Base-by-base conservation (phyloP, 2,797 vertebrate genomes). In the Sebastes goodei region DNA sequence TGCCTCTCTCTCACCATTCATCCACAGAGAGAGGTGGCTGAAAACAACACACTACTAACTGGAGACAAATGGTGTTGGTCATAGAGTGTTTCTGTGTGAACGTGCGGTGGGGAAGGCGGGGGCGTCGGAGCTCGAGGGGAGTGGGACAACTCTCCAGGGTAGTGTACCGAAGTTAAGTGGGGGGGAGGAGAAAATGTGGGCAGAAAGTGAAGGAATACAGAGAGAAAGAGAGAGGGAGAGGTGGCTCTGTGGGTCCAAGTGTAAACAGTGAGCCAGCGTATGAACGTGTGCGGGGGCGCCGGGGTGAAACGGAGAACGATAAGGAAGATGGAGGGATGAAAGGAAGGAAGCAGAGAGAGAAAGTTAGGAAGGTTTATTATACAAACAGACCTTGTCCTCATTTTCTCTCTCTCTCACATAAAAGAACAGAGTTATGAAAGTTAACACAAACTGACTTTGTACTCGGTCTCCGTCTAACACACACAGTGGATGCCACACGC, bases 81-180 rank as follows among this genome's bases (percentile, higher is more conserved):
- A 42, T 21, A 20, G 7, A 21, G 65, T 23, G 49, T 74, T 79
- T 76, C 49, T 83, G 69, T 85, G 79, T 88, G 87, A 83, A 77
- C 53, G 11, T 64, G 70, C 67, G 12, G 76, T 82, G 86, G 88
- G 89, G 87, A 91, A 91, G 73, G 80, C 68, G 87, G 81, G 89
- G 90, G 92, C 9, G 86, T 80, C 53, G 2, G 10, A 76, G 80
- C 71, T 80, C 2, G 32, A 76, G 79, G 77, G 59, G 81, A 85
- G 86, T 21, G 30, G 82, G 76, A 74, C 69, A 57, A 21, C 81
- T 85, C 88, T 91, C 86, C 79, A 84, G 76, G 83, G 83, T 73
- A 87, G 84, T 68, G 49, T n/a, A 71, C n/a, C 1, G 46, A 71
- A 56, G 76, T 87, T 88, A 62, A 53, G 35, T 75, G 67, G 56